Conservation (phyloP, 2,888 invertebrate genomes). For the Allophyes oxyacanthae region DNA sequence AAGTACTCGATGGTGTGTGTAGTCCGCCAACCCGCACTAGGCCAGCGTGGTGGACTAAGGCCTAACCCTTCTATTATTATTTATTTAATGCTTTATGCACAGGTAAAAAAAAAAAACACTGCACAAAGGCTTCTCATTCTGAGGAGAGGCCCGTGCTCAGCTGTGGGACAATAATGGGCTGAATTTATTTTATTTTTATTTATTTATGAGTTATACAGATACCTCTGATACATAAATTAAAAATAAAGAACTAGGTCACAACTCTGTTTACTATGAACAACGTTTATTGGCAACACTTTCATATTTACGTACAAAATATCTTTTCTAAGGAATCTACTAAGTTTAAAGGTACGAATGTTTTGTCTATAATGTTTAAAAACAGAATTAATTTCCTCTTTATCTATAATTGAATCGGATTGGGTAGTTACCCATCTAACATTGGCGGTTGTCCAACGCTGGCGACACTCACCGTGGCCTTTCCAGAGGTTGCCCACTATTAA, state of each 20-base stretch:
- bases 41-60: too few relatives aligned
- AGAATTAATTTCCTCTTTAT: conserved; percentile 48
- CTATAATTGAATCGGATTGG: conserved; percentile 62
- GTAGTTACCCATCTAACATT: conserved; percentile 66
- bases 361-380: conserved; percentile 37
- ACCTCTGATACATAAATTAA: conserved; percentile 42
- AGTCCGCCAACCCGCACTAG: too few relatives aligned
- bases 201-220: too few relatives aligned
- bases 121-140: too few relatives aligned
- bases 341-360: conserved; percentile 19
- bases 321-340: too few relatives aligned
- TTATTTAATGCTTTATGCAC: too few relatives aligned
- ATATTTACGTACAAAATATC: conserved; percentile 28
- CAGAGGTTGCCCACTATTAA: conserved; percentile 82
- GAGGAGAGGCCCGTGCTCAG: too few relatives aligned
- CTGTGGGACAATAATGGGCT: too few relatives aligned
- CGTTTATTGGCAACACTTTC: conserved; percentile 52
- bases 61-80: too few relatives aligned
- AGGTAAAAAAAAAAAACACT: too few relatives aligned
- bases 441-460: conserved; percentile 77
- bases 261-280: conserved; percentile 55
- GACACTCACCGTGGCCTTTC: conserved; percentile 84
- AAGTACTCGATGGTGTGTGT: too few relatives aligned
- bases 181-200: too few relatives aligned
- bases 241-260: conserved; percentile 61